Evolutionary conservation across 64 coral and sea anemone species (phyloP), one percentile per base, ranked within the genome.

Genomic region (Acropora tenuis): DNA sequence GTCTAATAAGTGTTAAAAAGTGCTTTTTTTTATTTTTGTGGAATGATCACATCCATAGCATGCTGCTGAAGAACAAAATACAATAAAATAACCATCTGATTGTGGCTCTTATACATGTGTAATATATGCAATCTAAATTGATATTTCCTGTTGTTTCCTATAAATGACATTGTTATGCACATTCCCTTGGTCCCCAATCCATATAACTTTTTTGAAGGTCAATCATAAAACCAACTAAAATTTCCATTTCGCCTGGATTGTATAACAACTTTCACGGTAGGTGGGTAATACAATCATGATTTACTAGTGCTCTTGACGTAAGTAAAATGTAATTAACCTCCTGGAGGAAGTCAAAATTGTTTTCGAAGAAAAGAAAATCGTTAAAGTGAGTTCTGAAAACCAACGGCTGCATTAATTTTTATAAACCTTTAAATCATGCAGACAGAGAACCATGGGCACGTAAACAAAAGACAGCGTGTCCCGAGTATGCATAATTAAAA

Each of bases 301-400:
- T 68, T 68, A 68, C 63, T 68, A 68, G 63, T 68, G 63, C 63
- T 68, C 63, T 68, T 68, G 63, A n/a, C 8, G 1, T 68, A 16
- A 68, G 63, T 68, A 68, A 68, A 68, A 68, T 68, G 63, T 68
- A 68, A 68, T 68, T n/a, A 68, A 17, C 8, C 63, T 68, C 63
- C 17, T 68, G 63, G 63, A 68, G 63, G 63, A 68, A 16, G 63
- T 68, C 63, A 68, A 17, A 68, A 68, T 30, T 68, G 63, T 68
- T 68, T 55, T 55, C 6, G 52, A 55, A 55, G 63, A 68, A 68
- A 68, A 68, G 11, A 68, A 68, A 9, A 68, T n/a, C 8, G 17
- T 68, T 68, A 0, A 68, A 68, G 63, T 68, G 63, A 11, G 63
- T 68, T 68, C 63, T 68, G 63, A 17, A 68, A 68, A 68, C 17